These are phyloP conservation scores for Tachina fera DNA, from an alignment of 2,888 invertebrate genomes.

Conservation along the genomic window DNA sequence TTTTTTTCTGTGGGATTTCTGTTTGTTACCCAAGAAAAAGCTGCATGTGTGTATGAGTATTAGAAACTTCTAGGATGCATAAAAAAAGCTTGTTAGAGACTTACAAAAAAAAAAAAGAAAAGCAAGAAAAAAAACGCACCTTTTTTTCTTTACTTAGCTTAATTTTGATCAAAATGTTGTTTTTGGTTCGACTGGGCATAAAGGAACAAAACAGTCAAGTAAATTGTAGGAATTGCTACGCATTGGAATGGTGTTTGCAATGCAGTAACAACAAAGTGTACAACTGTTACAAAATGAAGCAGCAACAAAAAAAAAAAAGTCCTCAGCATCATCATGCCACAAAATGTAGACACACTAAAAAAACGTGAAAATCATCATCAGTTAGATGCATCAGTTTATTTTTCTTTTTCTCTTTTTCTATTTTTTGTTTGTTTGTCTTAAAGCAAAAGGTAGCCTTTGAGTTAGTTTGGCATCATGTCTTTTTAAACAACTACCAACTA, in stretches of 20 bases:
- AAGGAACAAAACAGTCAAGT: conserved; percentile 55
- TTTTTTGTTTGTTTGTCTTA: conserved; percentile 5
- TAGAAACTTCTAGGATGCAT: conserved; percentile 71
- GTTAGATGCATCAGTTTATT: conserved; percentile 66
- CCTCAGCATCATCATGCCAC: conserved; percentile 64
- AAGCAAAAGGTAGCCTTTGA: conserved; percentile 66
- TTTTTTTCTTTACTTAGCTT: conserved; percentile 28
- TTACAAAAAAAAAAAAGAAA: conserved; percentile 26
- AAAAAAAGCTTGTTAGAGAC: conserved; percentile 74
- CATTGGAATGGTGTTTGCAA: conserved; percentile 75
- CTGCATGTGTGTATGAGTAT: conserved; percentile 45
- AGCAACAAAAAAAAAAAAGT: conserved; percentile 54
- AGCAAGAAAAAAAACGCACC: conserved; percentile 52
- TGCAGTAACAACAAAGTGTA: conserved; percentile 73
- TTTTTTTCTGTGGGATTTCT: conserved; percentile 66
- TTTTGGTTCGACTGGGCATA: conserved; percentile 54
- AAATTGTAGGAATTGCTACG: conserved; percentile 74
- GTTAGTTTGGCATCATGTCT: conserved; percentile 69
- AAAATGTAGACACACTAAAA: conserved; percentile 56
- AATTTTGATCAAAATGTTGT: conserved; percentile 69
- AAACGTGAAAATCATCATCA: conserved; percentile 72
- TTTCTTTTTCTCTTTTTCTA: too few species aligned
- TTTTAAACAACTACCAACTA: conserved; percentile 68
- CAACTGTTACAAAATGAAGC: conserved; percentile 61
- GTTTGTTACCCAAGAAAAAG: conserved; percentile 9